Evolutionary conservation across 2,888 invertebrate genomes (phyloP).

Genomic region (Oligia latruncula): DNA sequence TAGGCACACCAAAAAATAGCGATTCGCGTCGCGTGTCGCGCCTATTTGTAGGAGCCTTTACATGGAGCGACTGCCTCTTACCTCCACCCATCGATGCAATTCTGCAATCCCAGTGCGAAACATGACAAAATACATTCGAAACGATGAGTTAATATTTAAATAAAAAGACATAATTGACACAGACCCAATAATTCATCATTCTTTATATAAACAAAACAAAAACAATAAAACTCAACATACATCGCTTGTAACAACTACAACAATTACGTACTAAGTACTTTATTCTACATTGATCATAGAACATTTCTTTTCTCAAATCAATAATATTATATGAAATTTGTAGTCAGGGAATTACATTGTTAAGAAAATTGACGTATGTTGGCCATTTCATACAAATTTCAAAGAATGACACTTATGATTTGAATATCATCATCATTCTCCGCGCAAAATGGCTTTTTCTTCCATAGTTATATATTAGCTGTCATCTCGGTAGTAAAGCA

Average conservation of each 20-base stretch:
- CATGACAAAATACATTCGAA: not conserved
- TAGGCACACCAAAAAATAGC: no score
- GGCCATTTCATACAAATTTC: not conserved
- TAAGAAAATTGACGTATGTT: not conserved
- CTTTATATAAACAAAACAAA: constrained; percentile 16
- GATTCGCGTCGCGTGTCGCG: no score
- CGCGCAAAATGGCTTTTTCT: not conserved
- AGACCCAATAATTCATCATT: no score
- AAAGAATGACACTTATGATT: not conserved
- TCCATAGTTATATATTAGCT: no score
- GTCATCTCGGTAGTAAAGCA: no score
- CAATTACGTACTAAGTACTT: constrained; percentile 12
- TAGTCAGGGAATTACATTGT: not conserved
- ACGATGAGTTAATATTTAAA: not conserved
- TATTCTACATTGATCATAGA: constrained; percentile 19
- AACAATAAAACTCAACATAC: constrained; percentile 20
- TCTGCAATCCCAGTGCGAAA: not conserved
- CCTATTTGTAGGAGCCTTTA: no score
- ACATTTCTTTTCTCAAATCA: not conserved
- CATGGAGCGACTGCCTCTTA: no score
- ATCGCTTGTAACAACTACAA: constrained; percentile 18
- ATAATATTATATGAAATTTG: not conserved
- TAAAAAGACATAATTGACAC: not conserved
- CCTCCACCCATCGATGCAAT: not conserved
- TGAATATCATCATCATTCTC: not conserved